Percentiles rank a stretch among this genome's conserved stretches.
Evolutionary conservation across 2,888 invertebrate genomes (phyloP).

Genomic region (Endotricha flammealis): DNA sequence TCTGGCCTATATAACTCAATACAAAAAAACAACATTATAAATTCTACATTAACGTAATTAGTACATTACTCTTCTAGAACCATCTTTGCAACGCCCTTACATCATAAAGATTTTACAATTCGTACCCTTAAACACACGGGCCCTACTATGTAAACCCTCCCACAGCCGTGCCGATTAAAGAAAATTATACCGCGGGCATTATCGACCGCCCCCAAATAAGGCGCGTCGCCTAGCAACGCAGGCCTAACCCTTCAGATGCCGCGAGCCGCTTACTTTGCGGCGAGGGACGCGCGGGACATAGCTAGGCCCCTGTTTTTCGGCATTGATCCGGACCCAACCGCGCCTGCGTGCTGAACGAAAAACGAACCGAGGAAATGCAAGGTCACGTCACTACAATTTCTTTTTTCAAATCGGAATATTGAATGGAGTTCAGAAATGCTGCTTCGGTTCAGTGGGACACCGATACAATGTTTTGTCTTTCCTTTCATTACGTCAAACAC

Average conservation of each 20-base stretch:
- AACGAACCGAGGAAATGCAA: conserved; percentile 69
- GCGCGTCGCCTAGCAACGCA: conserved; percentile 68
- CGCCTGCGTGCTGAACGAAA: conserved; percentile 74
- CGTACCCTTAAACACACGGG: no score
- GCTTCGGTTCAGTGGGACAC: conserved; percentile 56
- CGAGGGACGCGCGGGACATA: conserved; percentile 49
- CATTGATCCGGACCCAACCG: conserved; percentile 69
- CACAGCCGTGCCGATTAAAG: conserved; percentile 55
- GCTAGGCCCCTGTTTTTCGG: conserved; percentile 69
- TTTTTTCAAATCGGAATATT: conserved; percentile 72
- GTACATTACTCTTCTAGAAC: no score
- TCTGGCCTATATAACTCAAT: no score
- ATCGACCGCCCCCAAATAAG: conserved; percentile 61
- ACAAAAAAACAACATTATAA: no score
- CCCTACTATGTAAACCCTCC: conserved; percentile 20
- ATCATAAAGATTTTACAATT: no score
- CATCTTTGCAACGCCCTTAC: neutral
- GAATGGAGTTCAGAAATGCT: conserved; percentile 65
- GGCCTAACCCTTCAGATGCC: conserved; percentile 71
- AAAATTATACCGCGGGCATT: conserved; percentile 60
- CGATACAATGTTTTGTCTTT: conserved; percentile 14
- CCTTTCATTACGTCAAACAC: no score
- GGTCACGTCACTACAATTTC: conserved; percentile 73
- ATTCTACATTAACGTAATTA: no score
- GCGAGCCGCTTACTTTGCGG: conserved; percentile 69